Base-by-base conservation (phyloP, 2,113 vertebrate genomes). In the Catagonus wagneri region DNA sequence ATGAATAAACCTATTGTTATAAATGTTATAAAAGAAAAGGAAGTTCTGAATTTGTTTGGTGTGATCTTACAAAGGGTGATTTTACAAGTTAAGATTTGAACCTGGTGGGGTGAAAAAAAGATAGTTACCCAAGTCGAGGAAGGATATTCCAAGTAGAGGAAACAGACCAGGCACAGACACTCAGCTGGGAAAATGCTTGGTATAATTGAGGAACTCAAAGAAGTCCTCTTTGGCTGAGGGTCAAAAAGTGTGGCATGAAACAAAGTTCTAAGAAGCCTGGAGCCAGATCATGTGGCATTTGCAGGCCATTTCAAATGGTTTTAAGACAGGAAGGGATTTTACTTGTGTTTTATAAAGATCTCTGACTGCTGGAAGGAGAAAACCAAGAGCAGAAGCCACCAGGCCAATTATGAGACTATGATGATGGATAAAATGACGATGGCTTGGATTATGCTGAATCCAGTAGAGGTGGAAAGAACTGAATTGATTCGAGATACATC, bases 11-110 rank as follows among this genome's bases (percentile, higher is more conserved):
- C 6, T 7, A 71, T 75, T 92, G 17, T 76, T 86, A 36, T 85
- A 81, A 74, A 66, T 71, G 27, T 29, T 85, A 63, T 29, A 32
- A 93, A 94, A 93, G 23, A 79, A 75, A 92, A 94, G 29, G 19
- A 15, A 84, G 76, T 90, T 95, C 56, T 87, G n/a, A 50, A 27
- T 74, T 93, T 81, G 7, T 92, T 69, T 50, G n/a, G 20, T 29
- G 4, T 60, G 80, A 72, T 94, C 14, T 58, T 84, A 74, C 32
- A 95, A 86, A 14, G 10, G 3, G 23, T 87, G 23, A 25, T 80
- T 63, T 88, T 54, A 50, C 6, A 61, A 71, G 20, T 63, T 69
- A 80, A 92, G 10, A 72, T 32, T 94, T 87, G 52, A 79, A 58
- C 27, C 22, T 56, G 29, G 32, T 1, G 34, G 17, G 34, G 23